These are phyloP conservation scores for Chionis minor DNA, from an alignment of 2,113 vertebrate species.

Conservation along the genomic window DNA sequence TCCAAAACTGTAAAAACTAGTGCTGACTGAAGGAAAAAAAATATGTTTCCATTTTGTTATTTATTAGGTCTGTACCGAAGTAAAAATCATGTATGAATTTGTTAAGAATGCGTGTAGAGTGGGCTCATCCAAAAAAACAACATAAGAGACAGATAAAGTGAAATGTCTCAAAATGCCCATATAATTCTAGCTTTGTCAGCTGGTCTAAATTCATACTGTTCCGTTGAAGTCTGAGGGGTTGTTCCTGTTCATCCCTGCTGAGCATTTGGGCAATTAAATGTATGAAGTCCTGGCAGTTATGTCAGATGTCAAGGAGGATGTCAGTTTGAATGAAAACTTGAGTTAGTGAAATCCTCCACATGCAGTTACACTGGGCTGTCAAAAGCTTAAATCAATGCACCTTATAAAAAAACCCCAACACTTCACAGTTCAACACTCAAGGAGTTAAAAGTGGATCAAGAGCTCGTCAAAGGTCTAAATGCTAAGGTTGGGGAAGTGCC, in stretches of 20 bases:
- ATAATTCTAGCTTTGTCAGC: not conserved
- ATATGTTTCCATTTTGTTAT: not conserved
- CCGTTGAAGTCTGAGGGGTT: not conserved
- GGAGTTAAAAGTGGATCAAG: constrained; percentile 15
- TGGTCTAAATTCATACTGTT: not conserved
- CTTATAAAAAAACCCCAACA: not conserved
- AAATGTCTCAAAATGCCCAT: not conserved
- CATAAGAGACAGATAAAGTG: not conserved
- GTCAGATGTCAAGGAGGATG: not conserved
- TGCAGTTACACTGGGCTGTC: not conserved
- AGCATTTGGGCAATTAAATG: constrained; percentile 13
- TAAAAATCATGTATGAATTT: not conserved
- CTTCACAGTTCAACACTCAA: not conserved
- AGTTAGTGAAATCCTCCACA: not conserved
- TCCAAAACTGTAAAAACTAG: not conserved
- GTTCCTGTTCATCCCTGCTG: not conserved
- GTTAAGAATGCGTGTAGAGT: not conserved
- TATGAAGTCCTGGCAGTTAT: not conserved
- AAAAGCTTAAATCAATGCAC: constrained; percentile 1
- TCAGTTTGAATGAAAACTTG: not conserved
- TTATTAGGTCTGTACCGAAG: not conserved
- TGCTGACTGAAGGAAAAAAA: not conserved
- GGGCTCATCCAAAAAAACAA: not conserved
- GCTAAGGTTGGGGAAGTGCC: not conserved
- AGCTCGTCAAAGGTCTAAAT: not conserved